Evolutionary conservation across 1,140 invertebrate species (phyloP).

Genomic region (Drosophila biarmipes): DNA sequence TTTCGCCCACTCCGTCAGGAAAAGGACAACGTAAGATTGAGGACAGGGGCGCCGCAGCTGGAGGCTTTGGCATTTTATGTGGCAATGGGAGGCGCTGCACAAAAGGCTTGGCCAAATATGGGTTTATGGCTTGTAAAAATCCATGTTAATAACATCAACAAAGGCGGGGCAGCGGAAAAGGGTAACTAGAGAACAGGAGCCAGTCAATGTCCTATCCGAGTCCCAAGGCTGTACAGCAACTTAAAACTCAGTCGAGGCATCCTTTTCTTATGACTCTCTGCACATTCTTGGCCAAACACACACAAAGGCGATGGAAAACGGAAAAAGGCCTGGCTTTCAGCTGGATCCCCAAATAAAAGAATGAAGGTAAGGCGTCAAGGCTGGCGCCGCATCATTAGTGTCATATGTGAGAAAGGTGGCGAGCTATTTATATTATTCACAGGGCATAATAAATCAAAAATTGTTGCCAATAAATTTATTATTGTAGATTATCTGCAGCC

Average conservation of each 20-base stretch:
- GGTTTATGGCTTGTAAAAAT: constrained; percentile 83
- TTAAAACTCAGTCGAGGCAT: constrained; percentile 54
- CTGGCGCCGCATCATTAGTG: constrained; percentile 73
- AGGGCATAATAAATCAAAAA: constrained; percentile 79
- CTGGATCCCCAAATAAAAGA: constrained; percentile 15
- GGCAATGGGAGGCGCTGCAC: constrained; percentile 46
- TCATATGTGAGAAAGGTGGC: constrained; percentile 49
- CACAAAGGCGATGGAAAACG: constrained; percentile 21
- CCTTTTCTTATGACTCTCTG: constrained; percentile 14
- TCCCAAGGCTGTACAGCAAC: constrained; percentile 52
- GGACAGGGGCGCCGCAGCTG: constrained; percentile 49
- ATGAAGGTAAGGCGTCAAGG: constrained; percentile 63
- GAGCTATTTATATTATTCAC: constrained; percentile 76
- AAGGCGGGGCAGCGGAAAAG: constrained; percentile 61
- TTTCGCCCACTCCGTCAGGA: not conserved
- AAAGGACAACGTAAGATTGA: constrained; percentile 19
- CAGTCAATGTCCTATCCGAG: constrained; percentile 44
- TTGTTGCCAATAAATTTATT: constrained; percentile 80
- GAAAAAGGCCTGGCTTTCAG: constrained; percentile 21
- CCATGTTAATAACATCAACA: constrained; percentile 83
- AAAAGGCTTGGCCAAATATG: constrained; percentile 79
- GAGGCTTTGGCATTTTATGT: constrained; percentile 61
- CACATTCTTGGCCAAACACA: constrained; percentile 21
- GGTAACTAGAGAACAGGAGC: constrained; percentile 60
- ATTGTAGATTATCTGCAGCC: constrained; percentile 71